Base-by-base conservation (phyloP, 2,888 invertebrate genomes). In the Eulithis prunata region DNA sequence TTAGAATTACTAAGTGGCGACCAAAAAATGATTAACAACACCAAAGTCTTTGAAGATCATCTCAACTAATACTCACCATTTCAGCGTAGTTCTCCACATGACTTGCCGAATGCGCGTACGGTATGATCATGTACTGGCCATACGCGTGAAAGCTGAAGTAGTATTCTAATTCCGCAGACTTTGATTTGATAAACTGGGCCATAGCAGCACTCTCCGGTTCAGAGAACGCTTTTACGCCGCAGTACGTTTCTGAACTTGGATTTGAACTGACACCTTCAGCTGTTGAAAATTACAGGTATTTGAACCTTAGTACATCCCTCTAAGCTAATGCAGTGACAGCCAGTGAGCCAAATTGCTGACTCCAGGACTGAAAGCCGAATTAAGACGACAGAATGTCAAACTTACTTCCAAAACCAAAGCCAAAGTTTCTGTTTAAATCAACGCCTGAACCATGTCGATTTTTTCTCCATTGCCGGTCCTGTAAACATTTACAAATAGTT, bases 381-480 rank as follows among this genome's bases (percentile, higher is more conserved):
- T 2, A 41, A 41, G 41, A 10, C 8, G 41, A 10, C 41, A 10
- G 38, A 38, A 41, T 41, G 8, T 3, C 14, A n/a, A 41, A 74
- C 85, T 81, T 74, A 88, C 89, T 72, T 75, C 94, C 94, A 86
- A 94, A 95, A 55, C 82, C 85, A 70, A 87, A 83, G 4, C 77
- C 94, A 86, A 95, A 96, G 80, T 96, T 96, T 72, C 95, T 89
- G 75, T 96, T 96, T 13, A 95, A 88, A 83, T 96, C 96, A 0
- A 94, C 94, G 1, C 95, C 95, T 94, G 86, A 32, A 6, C 61
- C 43, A 12, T 73, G 64, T 3, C 95, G 88, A 14, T 95, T 95
- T 81, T 95, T 95, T 61, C 95, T 88, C 95, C 95, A 95, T 77
- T 95, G 69, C 4, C 95, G 93, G 77, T 95, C 89, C 91, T 92